Percentiles rank a stretch among this genome's conserved stretches.
phyloP scores from a whole-genome alignment of 2,888 invertebrate species.

The Podotricha telesiphe region DNA sequence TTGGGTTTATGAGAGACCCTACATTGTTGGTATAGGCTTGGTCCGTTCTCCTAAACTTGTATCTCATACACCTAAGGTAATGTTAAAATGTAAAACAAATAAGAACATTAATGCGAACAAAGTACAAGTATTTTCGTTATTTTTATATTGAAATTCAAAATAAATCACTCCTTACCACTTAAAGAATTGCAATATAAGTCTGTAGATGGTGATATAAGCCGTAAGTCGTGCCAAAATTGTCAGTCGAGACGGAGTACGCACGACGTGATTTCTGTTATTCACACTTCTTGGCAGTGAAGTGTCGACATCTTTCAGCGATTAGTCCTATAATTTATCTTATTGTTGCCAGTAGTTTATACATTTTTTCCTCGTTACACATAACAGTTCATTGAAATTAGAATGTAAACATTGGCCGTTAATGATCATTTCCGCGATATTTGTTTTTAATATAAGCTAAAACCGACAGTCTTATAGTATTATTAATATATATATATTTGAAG shows the following conservation, averaged over 20 bases:
- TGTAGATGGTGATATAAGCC: constrained; percentile 6
- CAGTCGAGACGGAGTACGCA: constrained; percentile 12
- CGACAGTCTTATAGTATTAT: too few species aligned
- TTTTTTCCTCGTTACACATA: constrained; percentile 3
- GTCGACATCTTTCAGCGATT: constrained; percentile 24
- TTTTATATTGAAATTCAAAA: background rate
- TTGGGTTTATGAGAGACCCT: too few species aligned
- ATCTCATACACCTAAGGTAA: too few species aligned
- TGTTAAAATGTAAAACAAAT: too few species aligned
- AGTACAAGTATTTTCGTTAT: background rate
- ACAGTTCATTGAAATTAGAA: constrained; percentile 14
- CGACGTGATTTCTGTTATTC: constrained; percentile 15
- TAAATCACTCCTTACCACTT: background rate
- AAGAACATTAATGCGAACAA: background rate
- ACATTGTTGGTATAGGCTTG: too few species aligned
- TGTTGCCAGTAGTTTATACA: constrained; percentile 17
- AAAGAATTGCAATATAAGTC: constrained; percentile 3
- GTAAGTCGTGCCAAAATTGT: constrained; percentile 15
- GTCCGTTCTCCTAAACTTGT: too few species aligned
- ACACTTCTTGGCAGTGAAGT: constrained; percentile 32
- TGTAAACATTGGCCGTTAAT: constrained; percentile 21
- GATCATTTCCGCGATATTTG: background rate
- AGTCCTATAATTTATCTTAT: constrained; percentile 18
- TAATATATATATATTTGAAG: too few species aligned
- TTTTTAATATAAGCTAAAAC: background rate